phyloP scores from a whole-genome alignment of 2,888 invertebrate genomes.

The Hartigia nigra region DNA sequence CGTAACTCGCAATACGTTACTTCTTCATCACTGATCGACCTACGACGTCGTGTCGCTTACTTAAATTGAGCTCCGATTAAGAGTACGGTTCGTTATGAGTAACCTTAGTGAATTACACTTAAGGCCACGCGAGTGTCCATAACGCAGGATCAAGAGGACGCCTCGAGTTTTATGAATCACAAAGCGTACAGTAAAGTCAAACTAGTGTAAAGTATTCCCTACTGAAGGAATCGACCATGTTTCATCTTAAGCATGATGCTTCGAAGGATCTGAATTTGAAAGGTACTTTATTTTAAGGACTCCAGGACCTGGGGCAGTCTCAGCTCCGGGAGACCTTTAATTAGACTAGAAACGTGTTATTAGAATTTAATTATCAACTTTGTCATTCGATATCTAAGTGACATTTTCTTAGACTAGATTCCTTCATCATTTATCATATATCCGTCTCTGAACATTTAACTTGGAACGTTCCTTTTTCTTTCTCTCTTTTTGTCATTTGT shows the following conservation, averaged over 20 bases:
- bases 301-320: constrained; percentile 55
- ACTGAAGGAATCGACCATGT: background rate
- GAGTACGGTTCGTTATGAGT: constrained; percentile 38
- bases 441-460: background rate
- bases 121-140: background rate
- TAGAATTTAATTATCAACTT: background rate
- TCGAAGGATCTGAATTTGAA: background rate
- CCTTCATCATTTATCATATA: background rate
- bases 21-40: constrained; percentile 10
- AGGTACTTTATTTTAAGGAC: constrained; percentile 17
- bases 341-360: background rate
- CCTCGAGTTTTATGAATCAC: background rate
- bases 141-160: background rate
- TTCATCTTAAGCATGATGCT: background rate
- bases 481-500: background rate
- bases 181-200: background rate
- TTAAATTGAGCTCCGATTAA: constrained; percentile 51
- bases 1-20: constrained; percentile 6
- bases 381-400: background rate
- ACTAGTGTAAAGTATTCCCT: background rate
- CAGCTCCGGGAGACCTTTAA: constrained; percentile 39
- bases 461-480: background rate
- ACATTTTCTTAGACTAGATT: background rate
- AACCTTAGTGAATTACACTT: constrained; percentile 1
- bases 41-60: constrained; percentile 18